Base-by-base conservation (phyloP, 92 coral and sea anemone genomes). In the Muricea muricata region DNA sequence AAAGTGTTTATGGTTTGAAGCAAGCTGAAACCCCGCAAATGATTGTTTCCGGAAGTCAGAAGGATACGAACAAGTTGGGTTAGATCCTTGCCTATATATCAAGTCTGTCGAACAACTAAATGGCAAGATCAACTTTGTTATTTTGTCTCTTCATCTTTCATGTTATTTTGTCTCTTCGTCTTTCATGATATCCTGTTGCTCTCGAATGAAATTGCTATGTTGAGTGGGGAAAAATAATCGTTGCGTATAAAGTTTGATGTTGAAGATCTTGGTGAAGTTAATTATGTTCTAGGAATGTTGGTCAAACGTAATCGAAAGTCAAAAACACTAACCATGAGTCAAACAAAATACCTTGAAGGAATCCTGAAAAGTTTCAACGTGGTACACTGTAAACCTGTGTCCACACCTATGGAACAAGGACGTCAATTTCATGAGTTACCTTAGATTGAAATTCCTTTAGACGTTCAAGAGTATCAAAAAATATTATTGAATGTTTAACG, bases 101-200 rank as follows among this genome's bases (percentile, higher is more conserved):
- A 52, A 55, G 20, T 78, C 83, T 2, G 35, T 75, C 3, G 23
- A 46, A 26, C 39, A 25, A 7, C 9, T 8, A 9, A 26, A 31
- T 75, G 81, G 81, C 12, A 46, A 75, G 66, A 75, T 75, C 18
- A 45, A 75, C 30, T 75, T 75, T 52, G 82, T 76, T 6, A 76
- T 30, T 7, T 21, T 76, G 8, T 24, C 60, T 10, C 31, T 76
- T 18, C 14, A 76, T 76, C 67, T 76, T n/a, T n/a, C n/a, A n/a
- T 52, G 82, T 76, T 6, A 76, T 30, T 7, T 21, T 76, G 8
- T 24, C 60, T 10, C 31, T 76, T 18, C 14, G 54, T 76, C 67
- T 76, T n/a, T 13, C 67, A 76, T 52, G 82, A 76, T 54, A 76
- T 75, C 14, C 18, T 76, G 13, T 30, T 76, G 28, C 31, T 76